Evolutionary conservation across 2,797 vertebrate genomes (phyloP).

Genomic region (Pseudomugil gertrudae): DNA sequence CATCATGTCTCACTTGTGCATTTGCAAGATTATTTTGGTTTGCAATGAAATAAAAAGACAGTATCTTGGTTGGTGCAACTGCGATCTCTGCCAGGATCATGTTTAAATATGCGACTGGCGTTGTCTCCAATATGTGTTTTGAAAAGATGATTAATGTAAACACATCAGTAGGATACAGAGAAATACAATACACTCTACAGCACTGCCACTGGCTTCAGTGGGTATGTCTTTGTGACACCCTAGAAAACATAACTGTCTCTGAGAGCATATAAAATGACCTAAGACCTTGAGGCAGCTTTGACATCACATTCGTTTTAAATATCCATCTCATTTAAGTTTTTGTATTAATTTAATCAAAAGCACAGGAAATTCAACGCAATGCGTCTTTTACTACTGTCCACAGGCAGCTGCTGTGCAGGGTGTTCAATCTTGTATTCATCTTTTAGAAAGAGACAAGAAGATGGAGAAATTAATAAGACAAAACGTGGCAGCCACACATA

Average conservation of each 20-base stretch:
- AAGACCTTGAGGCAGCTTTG: conserved; percentile 29
- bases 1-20: conserved; percentile 4
- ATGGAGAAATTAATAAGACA: conserved; percentile 75
- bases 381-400: conserved; percentile 28
- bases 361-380: too few species aligned
- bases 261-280: conserved; percentile 23
- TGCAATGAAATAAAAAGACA: neutral
- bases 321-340: conserved; percentile 62
- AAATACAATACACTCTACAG: neutral
- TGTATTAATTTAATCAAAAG: conserved; percentile 18
- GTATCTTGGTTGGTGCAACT: conserved; percentile 1
- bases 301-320: conserved; percentile 56
- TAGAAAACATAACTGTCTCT: conserved; percentile 26
- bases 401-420: conserved; percentile 58
- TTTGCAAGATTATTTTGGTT: conserved; percentile 12
- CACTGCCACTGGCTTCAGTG: conserved; percentile 7
- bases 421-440: conserved; percentile 67
- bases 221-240: conserved; percentile 21
- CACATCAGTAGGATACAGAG: conserved; percentile 4
- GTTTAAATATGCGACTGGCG: neutral
- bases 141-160: conserved; percentile 20
- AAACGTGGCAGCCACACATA: conserved; percentile 39
- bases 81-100: neutral
- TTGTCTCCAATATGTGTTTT: neutral
- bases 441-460: conserved; percentile 40